Evolutionary conservation across 2,113 vertebrate genomes (phyloP).

Genomic region (Peromyscus leucopus): DNA sequence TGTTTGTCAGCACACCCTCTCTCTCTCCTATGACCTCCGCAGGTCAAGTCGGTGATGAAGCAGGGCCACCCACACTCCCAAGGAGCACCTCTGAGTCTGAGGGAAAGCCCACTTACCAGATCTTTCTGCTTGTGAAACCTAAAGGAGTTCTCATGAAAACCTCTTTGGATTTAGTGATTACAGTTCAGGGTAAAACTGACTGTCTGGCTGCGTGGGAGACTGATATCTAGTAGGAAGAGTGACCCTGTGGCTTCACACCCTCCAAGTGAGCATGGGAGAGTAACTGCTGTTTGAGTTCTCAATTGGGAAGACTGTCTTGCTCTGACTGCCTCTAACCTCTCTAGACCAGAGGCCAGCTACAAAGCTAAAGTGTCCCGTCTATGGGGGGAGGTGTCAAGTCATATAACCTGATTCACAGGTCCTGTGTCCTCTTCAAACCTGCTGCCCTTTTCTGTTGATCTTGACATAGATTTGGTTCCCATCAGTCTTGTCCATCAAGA

Average conservation of each 20-base stretch:
- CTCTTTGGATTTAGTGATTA: not conserved
- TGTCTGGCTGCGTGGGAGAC: not conserved
- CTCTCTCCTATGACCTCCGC: not conserved
- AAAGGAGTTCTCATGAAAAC: not conserved
- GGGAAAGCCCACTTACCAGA: too few species aligned
- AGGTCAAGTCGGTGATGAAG: rapidly evolving
- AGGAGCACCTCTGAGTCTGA: not conserved
- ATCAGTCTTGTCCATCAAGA: not conserved
- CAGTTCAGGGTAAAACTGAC: not conserved
- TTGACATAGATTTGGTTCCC: not conserved
- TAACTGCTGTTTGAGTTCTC: not conserved
- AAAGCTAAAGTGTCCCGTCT: not conserved
- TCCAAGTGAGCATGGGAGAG: not conserved
- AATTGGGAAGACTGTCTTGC: not conserved
- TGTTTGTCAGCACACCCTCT: not conserved
- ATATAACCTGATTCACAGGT: rapidly evolving
- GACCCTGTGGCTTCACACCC: rapidly evolving
- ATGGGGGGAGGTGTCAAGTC: rapidly evolving
- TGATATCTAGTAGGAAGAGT: not conserved
- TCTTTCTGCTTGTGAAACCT: not conserved
- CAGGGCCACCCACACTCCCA: rapidly evolving
- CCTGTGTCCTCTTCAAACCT: not conserved
- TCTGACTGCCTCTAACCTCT: not conserved
- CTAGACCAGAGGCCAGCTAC: not conserved
- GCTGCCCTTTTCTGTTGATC: rapidly evolving